Base-by-base conservation (phyloP, 2,888 invertebrate species). In the Zeuzera pyrina region DNA sequence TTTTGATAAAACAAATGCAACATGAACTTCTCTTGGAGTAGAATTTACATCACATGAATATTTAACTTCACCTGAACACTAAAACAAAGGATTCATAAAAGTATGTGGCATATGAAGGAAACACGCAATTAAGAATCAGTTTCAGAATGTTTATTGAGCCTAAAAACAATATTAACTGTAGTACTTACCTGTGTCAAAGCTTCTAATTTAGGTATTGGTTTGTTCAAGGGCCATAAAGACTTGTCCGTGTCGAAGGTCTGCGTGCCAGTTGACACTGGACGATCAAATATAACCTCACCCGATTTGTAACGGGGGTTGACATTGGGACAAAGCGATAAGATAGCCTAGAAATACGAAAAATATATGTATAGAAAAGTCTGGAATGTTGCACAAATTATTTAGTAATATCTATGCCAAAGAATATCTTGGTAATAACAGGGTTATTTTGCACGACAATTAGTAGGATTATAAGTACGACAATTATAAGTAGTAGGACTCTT, bases 171-270 rank as follows among this genome's bases (percentile, higher is more conserved):
- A 16, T 2, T 23, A 19, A 15, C 6, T 12, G 3, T 12, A 15
- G 14, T 15, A 15, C 7, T 12, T 47, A 76, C 78, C 64, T 78
- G 78, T 2, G 60, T 68, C 3, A 89, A 64, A 0, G 89, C 89
- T 57, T 92, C 93, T 6, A 91, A 51, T 59, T 94, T 94, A 0
- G 86, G 84, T 5, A 93, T 74, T 0, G 93, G 90, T 54, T 93
- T 79, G 43, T 89, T 90, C 3, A 94, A 54, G 0, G 94, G 94
- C 86, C 89, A 93, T 14, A 89, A 56, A 0, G 84, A 71, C 43
- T 87, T 85, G 43, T 91, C 86, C 0, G 90, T 90, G 38, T 91
- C 89, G 49, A 86, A 94, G n/a, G 74, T 84, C 60, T 93, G 93
- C 2, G 72, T 83, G 0, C 90, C 93, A 1, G 73, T 84, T 0